Percentiles rank a stretch among this genome's conserved stretches.
These are phyloP conservation scores for Patella caerulea DNA, from an alignment of 2,888 invertebrate species.

Conservation along the genomic window DNA sequence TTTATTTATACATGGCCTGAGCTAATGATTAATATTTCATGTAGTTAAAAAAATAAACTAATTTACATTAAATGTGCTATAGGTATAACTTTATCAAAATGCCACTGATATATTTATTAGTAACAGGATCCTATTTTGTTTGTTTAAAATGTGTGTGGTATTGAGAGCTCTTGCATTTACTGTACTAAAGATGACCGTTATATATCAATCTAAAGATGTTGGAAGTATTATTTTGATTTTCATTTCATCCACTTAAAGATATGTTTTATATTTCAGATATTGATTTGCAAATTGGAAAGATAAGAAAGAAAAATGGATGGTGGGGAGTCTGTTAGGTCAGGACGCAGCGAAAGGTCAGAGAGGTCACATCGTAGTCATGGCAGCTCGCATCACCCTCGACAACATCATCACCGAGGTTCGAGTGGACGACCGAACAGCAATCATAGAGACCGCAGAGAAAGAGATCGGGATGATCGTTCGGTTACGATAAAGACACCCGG, in stretches of 20 bases:
- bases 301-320: conserved; percentile 73
- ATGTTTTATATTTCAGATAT: conserved; percentile 7
- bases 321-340: conserved; percentile 92
- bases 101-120: no score
- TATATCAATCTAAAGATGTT: neutral
- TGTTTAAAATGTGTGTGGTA: no score
- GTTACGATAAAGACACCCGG: conserved; percentile 64
- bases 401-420: conserved; percentile 41
- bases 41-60: no score
- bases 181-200: no score
- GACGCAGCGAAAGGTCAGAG: conserved; percentile 85
- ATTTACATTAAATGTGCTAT: no score
- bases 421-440: conserved; percentile 38
- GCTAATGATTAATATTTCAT: no score
- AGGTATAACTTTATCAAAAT: no score
- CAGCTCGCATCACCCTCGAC: conserved; percentile 47
- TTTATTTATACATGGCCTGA: no score
- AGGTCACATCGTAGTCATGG: conserved; percentile 74
- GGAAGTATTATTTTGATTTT: neutral
- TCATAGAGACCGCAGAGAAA: conserved; percentile 43
- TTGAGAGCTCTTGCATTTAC: no score
- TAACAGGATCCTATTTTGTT: no score
- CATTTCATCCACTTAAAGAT: neutral
- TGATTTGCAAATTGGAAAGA: neutral
- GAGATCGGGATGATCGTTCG: conserved; percentile 57